These are phyloP conservation scores for Henicopernis longicauda DNA, from an alignment of 2,113 vertebrate species.

Conservation along the genomic window DNA sequence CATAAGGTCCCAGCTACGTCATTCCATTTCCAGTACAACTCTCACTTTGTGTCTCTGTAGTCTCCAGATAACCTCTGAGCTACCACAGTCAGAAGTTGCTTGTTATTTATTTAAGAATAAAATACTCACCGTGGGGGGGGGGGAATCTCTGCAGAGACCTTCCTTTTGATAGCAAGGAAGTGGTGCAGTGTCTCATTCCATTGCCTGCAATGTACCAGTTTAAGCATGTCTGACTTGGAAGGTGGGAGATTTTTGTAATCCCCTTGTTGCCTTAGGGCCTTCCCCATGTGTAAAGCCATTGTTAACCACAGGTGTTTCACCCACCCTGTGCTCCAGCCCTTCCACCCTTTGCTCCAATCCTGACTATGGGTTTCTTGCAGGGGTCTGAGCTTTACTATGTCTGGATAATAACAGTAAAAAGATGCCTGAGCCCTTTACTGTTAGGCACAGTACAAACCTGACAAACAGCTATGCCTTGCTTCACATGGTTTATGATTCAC, in stretches of 20 bases:
- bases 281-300: background rate
- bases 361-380: background rate
- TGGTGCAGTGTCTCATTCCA: background rate
- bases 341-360: background rate
- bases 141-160: background rate
- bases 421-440: background rate
- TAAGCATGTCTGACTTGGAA: background rate
- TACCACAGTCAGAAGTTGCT: background rate
- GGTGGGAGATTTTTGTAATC: background rate
- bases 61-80: background rate
- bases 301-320: background rate
- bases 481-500: background rate
- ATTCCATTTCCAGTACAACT: background rate
- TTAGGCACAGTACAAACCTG: background rate
- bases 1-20: background rate
- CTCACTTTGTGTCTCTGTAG: background rate
- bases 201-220: background rate
- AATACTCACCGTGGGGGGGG: background rate
- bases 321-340: background rate
- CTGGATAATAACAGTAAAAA: background rate
- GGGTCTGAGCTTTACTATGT: background rate
- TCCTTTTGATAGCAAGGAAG: background rate
- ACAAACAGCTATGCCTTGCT: background rate
- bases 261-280: background rate
- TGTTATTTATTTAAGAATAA: background rate